Percentiles rank a stretch among this genome's conserved stretches.
Conservation (phyloP, 2,113 vertebrate genomes). For the Tiliqua scincoides region DNA sequence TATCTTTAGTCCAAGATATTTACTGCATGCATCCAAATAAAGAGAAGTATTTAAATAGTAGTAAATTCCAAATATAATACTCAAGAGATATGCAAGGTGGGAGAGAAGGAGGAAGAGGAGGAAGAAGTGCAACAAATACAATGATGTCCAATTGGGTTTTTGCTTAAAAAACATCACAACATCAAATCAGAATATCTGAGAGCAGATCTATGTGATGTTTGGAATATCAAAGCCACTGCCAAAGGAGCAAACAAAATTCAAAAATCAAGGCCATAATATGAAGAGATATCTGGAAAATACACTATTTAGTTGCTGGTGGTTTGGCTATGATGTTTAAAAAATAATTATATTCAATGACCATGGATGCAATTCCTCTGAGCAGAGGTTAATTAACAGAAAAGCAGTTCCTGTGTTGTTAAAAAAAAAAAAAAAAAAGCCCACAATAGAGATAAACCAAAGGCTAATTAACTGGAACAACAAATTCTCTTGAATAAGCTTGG, state of each 20-base stretch:
- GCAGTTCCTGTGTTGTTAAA: neutral
- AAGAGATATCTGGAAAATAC: neutral
- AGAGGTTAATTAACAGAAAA: conserved; percentile 28
- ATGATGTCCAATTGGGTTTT: neutral
- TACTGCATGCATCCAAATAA: neutral
- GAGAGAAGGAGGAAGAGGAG: neutral
- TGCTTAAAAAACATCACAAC: neutral
- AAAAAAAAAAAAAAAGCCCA: neutral
- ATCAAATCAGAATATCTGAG: neutral
- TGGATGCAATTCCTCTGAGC: conserved; percentile 7
- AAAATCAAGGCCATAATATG: neutral
- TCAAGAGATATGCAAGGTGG: neutral
- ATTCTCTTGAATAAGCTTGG: conserved; percentile 20
- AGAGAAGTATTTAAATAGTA: neutral
- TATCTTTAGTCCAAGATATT: neutral
- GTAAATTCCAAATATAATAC: neutral
- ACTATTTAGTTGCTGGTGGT: neutral
- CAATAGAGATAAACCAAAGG: conserved; percentile 15
- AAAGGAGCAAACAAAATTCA: neutral
- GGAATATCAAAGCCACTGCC: neutral
- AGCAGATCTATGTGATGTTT: neutral
- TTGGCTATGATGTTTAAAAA: neutral
- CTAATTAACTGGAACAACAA: neutral
- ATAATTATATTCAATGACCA: conserved; percentile 7
- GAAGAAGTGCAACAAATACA: neutral